A percentile compares a stretch with the other conserved stretches of the same genome.
phyloP scores from a whole-genome alignment of 2,113 vertebrate species.

The Peromyscus maniculatus region DNA sequence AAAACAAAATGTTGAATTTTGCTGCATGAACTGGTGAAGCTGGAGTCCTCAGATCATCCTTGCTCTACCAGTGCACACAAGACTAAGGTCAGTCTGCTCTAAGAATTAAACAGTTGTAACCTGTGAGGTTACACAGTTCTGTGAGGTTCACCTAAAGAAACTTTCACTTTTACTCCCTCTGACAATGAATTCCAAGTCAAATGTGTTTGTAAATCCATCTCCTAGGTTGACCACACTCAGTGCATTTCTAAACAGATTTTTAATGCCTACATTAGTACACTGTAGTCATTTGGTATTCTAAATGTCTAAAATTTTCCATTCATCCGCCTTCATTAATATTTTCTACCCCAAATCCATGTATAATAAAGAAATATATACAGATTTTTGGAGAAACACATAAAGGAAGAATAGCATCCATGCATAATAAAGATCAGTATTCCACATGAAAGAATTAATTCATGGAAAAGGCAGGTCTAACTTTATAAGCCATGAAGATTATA shows the following conservation, averaged over 20 bases:
- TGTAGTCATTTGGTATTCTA: neutral
- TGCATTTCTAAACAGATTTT: neutral
- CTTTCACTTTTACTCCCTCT: neutral
- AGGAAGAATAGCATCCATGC: neutral
- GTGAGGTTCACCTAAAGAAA: neutral
- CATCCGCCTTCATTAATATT: neutral
- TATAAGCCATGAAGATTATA: neutral
- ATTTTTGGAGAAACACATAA: neutral
- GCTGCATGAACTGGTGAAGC: slow-evolving; percentile 81
- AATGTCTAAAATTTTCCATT: neutral
- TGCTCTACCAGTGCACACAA: slow-evolving; percentile 27
- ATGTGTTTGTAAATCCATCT: neutral
- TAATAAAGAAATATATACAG: neutral
- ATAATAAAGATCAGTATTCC: neutral
- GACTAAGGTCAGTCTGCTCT: slow-evolving; percentile 47
- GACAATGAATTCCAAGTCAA: neutral
- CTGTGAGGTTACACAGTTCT: neutral
- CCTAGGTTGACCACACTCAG: neutral
- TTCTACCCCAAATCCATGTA: neutral
- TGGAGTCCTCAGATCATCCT: slow-evolving; percentile 81
- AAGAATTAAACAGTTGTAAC: neutral
- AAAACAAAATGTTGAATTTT: slow-evolving; percentile 86
- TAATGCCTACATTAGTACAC: neutral
- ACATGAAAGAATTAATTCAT: neutral
- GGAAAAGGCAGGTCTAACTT: neutral